These are phyloP conservation scores for Pyralis farinalis DNA, from an alignment of 2,888 invertebrate genomes.

Conservation along the genomic window DNA sequence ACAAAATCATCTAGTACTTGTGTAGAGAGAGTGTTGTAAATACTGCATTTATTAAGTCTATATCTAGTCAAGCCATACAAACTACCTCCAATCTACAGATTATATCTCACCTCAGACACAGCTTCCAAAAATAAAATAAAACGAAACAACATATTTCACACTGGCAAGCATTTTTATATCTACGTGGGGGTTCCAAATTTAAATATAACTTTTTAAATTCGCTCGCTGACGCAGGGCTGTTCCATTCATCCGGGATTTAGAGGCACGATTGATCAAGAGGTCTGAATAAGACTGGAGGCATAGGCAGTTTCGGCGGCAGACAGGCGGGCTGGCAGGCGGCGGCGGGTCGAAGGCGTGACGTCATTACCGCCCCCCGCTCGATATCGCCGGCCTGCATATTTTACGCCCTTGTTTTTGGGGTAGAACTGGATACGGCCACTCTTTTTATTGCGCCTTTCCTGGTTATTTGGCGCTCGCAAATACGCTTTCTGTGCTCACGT, in stretches of 20 bases:
- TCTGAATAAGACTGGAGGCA: constrained; percentile 40
- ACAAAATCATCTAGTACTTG: too few relatives aligned
- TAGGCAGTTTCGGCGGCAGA: constrained; percentile 50
- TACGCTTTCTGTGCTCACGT: constrained; percentile 23
- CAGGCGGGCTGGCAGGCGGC: constrained; percentile 62
- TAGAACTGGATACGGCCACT: constrained; percentile 37
- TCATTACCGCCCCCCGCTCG: constrained; percentile 40
- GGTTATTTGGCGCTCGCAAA: constrained; percentile 22
- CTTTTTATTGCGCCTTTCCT: constrained; percentile 32
- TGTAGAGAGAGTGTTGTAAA: neutral
- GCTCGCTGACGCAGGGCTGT: constrained; percentile 5
- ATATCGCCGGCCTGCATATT: constrained; percentile 54
- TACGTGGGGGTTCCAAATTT: constrained; percentile 22
- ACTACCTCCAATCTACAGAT: constrained; percentile 12
- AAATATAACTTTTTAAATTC: constrained; percentile 6
- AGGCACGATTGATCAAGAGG: constrained; percentile 52
- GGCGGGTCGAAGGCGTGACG: constrained; percentile 65
- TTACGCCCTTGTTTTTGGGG: constrained; percentile 59
- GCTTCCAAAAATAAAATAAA: constrained; percentile 32
- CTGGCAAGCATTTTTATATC: constrained; percentile 18
- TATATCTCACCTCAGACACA: constrained; percentile 42
- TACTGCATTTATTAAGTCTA: constrained; percentile 1
- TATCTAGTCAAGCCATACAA: constrained; percentile 5
- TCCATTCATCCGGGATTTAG: constrained; percentile 21
- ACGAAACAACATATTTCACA: constrained; percentile 15